phyloP scores from a whole-genome alignment of 1,140 invertebrate genomes.

The Drosophila ogumai region DNA sequence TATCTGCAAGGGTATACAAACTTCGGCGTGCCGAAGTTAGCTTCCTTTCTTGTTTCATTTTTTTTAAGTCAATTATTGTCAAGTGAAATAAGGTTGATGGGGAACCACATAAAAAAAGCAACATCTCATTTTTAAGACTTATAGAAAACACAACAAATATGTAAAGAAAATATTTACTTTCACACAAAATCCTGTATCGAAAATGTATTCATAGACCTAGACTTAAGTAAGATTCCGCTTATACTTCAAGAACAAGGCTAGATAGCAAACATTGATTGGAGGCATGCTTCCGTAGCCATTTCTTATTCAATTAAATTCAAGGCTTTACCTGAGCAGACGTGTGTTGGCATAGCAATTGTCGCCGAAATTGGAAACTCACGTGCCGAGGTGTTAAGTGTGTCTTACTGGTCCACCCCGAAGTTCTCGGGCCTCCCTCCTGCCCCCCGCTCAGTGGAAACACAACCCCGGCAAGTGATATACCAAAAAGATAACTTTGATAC shows the following conservation, averaged over 20 bases:
- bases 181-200: neutral
- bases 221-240: neutral
- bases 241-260: slow-evolving; percentile 9
- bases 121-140: neutral
- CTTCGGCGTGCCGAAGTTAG: too few relatives aligned
- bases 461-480: slow-evolving; percentile 19
- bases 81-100: too few relatives aligned
- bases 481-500: slow-evolving; percentile 56
- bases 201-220: slow-evolving; percentile 4
- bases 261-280: slow-evolving; percentile 28
- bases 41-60: too few relatives aligned
- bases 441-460: neutral
- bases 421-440: neutral
- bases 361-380: slow-evolving; percentile 63
- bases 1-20: too few relatives aligned
- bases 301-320: slow-evolving; percentile 48
- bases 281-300: slow-evolving; percentile 21
- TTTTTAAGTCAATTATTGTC: neutral
- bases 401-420: slow-evolving; percentile 28
- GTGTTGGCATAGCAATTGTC: slow-evolving; percentile 54
- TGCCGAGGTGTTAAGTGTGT: slow-evolving; percentile 52
- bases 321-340: slow-evolving; percentile 34
- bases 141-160: too few relatives aligned
- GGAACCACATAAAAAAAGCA: too few relatives aligned
- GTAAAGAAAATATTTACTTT: neutral